Evolutionary conservation across 2,113 vertebrate species (phyloP).

Genomic region (Engystomops pustulosus): DNA sequence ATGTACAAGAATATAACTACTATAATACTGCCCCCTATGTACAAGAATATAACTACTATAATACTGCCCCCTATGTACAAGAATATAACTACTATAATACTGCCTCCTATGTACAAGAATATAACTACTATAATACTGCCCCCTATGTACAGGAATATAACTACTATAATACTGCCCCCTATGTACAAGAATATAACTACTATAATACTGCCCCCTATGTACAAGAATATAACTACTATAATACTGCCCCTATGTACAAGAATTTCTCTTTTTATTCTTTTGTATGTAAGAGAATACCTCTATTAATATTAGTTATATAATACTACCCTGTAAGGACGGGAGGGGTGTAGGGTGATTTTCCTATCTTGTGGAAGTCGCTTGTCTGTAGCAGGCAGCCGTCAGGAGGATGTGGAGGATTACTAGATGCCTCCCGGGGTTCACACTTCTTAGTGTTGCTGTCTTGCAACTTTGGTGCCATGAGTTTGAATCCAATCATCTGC

Average conservation of each 20-base stretch:
- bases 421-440: not conserved
- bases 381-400: not conserved
- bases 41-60: too few relatives aligned
- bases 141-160: not conserved
- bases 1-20: too few relatives aligned
- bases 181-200: constrained; percentile 2
- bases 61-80: not conserved
- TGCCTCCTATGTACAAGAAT: constrained; percentile 13
- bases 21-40: too few relatives aligned
- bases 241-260: too few relatives aligned
- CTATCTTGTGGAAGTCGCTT: not conserved
- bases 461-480: not conserved
- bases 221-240: constrained; percentile 13
- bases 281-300: too few relatives aligned
- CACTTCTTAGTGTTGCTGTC: not conserved
- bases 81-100: constrained; percentile 18
- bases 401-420: not conserved
- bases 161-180: constrained; percentile 17
- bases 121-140: constrained; percentile 1
- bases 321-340: not conserved
- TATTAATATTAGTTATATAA: too few relatives aligned
- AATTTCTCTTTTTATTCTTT: too few relatives aligned
- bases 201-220: not conserved
- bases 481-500: not conserved
- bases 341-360: not conserved